phyloP scores from a whole-genome alignment of 2,888 invertebrate genomes.

The Coleophora flavipennella region DNA sequence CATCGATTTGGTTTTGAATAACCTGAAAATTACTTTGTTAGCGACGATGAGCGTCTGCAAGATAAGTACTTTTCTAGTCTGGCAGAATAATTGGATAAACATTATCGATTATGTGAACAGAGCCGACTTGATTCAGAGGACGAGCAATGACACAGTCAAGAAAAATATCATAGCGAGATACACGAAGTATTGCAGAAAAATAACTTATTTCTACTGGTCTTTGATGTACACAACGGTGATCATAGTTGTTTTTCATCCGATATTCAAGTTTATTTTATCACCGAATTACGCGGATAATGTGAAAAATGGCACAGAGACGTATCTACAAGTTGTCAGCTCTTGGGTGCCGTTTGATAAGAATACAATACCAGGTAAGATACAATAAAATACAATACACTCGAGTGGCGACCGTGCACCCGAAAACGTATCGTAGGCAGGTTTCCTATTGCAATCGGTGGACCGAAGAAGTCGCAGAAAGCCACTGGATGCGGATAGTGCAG shows the following conservation, averaged over 20 bases:
- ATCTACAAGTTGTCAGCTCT: constrained; percentile 49
- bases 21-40: constrained; percentile 52
- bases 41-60: constrained; percentile 49
- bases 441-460: too few relatives aligned
- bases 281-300: constrained; percentile 36
- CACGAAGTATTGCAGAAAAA: constrained; percentile 47
- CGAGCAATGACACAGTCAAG: constrained; percentile 23
- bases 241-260: constrained; percentile 42
- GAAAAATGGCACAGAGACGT: constrained; percentile 37
- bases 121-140: constrained; percentile 38
- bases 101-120: constrained; percentile 47
- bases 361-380: constrained; percentile 10
- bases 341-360: constrained; percentile 59
- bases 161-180: constrained; percentile 26
- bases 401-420: too few relatives aligned
- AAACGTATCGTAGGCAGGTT: too few relatives aligned
- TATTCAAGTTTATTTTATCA: constrained; percentile 37
- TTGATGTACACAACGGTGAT: constrained; percentile 50
- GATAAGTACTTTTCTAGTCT: constrained; percentile 39
- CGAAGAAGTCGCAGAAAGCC: too few relatives aligned
- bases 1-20: constrained; percentile 43
- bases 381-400: too few relatives aligned
- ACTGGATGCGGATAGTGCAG: too few relatives aligned
- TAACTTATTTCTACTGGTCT: constrained; percentile 47
- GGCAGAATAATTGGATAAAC: constrained; percentile 44